Evolutionary conservation across 2,113 vertebrate genomes (phyloP).

Genomic region (Chelonoidis abingdonii): DNA sequence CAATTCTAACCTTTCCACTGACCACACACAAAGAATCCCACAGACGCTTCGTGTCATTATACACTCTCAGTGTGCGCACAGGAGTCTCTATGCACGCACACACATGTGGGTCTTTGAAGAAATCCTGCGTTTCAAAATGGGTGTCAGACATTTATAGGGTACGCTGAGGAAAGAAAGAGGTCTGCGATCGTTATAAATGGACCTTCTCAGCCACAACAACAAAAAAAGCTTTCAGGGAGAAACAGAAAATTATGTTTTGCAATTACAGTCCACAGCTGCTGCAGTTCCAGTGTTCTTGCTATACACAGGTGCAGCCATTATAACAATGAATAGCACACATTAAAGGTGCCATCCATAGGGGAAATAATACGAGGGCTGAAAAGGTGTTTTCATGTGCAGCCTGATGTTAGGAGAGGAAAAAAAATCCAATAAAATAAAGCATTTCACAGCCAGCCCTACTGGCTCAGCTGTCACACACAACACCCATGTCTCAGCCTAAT

Average conservation of each 20-base stretch:
- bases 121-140: not conserved
- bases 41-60: accelerated
- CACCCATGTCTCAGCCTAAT: not conserved
- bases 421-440: constrained; percentile 64
- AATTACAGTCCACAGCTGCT: constrained; percentile 84
- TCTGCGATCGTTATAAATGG: constrained; percentile 60
- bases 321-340: constrained; percentile 82
- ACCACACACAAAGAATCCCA: not conserved
- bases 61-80: accelerated
- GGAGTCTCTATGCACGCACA: accelerated
- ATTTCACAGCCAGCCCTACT: constrained; percentile 52
- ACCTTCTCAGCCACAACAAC: not conserved
- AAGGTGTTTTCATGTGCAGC: constrained; percentile 79
- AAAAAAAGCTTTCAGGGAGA: constrained; percentile 82
- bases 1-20: not conserved
- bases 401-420: constrained; percentile 75
- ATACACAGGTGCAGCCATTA: constrained; percentile 89
- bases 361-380: constrained; percentile 65
- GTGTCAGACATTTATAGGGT: not conserved
- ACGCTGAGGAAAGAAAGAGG: not conserved
- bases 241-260: constrained; percentile 86
- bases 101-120: not conserved
- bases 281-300: constrained; percentile 59
- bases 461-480: constrained; percentile 48
- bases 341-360: constrained; percentile 83